These are phyloP conservation scores for Ammodytes marinus DNA, from an alignment of 2,113 vertebrate species.

Conservation along the genomic window DNA sequence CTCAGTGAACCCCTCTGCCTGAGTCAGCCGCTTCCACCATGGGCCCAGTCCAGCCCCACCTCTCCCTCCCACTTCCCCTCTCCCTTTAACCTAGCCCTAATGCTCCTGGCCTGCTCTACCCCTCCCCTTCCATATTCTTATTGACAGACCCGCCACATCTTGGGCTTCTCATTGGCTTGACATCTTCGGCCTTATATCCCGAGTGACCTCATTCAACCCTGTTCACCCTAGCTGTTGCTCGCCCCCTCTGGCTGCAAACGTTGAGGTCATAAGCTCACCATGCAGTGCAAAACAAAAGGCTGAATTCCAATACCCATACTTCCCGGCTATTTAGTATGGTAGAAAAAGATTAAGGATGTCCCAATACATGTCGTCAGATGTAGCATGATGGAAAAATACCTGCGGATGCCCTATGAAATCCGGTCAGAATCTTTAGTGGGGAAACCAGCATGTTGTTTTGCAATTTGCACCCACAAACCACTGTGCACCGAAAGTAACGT, in stretches of 20 bases:
- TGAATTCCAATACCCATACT: background rate
- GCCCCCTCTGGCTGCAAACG: slow-evolving; percentile 43
- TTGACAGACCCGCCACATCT: slow-evolving; percentile 36
- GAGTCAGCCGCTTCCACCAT: slow-evolving; percentile 81
- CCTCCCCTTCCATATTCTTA: slow-evolving; percentile 49
- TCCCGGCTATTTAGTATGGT: too few species aligned
- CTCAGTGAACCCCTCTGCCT: slow-evolving; percentile 85
- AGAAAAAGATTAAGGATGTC: too few species aligned
- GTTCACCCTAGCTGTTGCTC: slow-evolving; percentile 71
- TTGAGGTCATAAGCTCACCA: slow-evolving; percentile 65
- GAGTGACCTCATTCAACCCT: slow-evolving; percentile 41
- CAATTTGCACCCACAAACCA: too few species aligned
- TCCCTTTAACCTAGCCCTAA: slow-evolving; percentile 36
- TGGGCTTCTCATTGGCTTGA: slow-evolving; percentile 46
- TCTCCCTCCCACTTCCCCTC: slow-evolving; percentile 37
- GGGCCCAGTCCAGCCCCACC: slow-evolving; percentile 44
- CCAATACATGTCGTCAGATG: too few species aligned
- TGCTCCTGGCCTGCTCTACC: slow-evolving; percentile 1
- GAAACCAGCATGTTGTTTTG: too few species aligned
- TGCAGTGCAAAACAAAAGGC: slow-evolving; percentile 69
- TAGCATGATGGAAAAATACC: too few species aligned
- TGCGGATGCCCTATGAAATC: too few species aligned
- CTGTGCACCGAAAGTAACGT: too few species aligned
- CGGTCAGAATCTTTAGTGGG: too few species aligned
- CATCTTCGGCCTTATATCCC: slow-evolving; percentile 22